phyloP scores from a whole-genome alignment of 1,140 invertebrate species.

The Camponotus pennsylvanicus region DNA sequence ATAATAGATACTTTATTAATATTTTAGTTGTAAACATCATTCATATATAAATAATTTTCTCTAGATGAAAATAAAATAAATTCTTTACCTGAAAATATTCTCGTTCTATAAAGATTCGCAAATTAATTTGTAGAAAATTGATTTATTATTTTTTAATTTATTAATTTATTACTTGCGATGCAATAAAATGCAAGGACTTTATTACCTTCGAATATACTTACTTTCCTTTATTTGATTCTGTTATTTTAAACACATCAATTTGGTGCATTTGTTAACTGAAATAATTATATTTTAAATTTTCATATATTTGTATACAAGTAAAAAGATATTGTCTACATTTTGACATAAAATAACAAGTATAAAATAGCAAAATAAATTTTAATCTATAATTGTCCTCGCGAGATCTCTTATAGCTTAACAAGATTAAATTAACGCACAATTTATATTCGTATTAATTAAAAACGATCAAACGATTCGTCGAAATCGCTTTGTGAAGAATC shows the following conservation, averaged over 20 bases:
- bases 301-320: not conserved
- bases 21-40: not conserved
- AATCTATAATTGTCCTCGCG: not conserved
- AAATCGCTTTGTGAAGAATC: constrained; percentile 2
- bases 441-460: not conserved
- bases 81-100: too few relatives aligned
- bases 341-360: not conserved
- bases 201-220: not conserved
- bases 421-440: not conserved
- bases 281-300: not conserved
- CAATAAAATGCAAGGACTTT: not conserved
- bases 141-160: too few relatives aligned
- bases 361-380: not conserved
- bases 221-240: not conserved
- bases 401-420: not conserved
- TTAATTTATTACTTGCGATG: not conserved
- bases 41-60: not conserved
- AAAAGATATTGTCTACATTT: not conserved
- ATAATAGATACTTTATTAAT: not conserved
- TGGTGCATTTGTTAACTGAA: not conserved
- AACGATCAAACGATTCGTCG: not conserved
- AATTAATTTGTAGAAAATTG: not conserved
- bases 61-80: not conserved
- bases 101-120: too few relatives aligned
- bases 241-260: not conserved